Base-by-base conservation (phyloP, 35 echinoderm and acorn worm genomes). In the Amphiura filiformis region DNA sequence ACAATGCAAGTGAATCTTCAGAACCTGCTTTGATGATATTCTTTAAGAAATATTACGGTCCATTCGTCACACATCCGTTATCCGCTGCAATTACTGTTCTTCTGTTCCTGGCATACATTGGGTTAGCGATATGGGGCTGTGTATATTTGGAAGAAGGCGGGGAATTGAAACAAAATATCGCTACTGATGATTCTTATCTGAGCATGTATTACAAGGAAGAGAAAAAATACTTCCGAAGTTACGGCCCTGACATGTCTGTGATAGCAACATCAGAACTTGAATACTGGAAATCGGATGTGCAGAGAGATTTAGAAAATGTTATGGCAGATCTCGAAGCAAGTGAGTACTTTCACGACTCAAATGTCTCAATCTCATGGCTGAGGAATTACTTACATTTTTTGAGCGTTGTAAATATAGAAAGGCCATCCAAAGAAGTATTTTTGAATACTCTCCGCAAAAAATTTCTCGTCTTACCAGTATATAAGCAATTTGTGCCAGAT, bases 321-420 rank as follows among this genome's bases (percentile, higher is more conserved):
- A 38, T 93, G 33, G 38, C 38, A 14, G 3, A 36, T 41, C 47
- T 88, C 17, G 57, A 88, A 49, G 37, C 31, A 35, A 88, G 65
- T 78, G 26, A 87, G 13, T 93, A 82, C 49, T 39, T 88, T 39
- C 34, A 88, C 33, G 34, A 34, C 15, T 35, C 32, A 20, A 22
- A 28, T 14, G 39, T 64, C 78, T 87, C 91, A 61, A 32, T 64
- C 34, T 93, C 84, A 33, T 93, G 91, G 91, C 38, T 93, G 13
- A 37, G 40, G 38, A 79, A 82, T 35, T 93, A 49, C 42, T 77
- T 81, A 23, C 22, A 77, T 7, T 93, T 82, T 76, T 52, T 93
- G 7, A 32, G 64, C 31, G 7, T 56, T 34, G 56, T 22, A 13
- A 28, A 37, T 22, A 30, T 65, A 20, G 34, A 22, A 22, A 17